phyloP scores from a whole-genome alignment of 2,113 vertebrate genomes.

The Noctilio leporinus region DNA sequence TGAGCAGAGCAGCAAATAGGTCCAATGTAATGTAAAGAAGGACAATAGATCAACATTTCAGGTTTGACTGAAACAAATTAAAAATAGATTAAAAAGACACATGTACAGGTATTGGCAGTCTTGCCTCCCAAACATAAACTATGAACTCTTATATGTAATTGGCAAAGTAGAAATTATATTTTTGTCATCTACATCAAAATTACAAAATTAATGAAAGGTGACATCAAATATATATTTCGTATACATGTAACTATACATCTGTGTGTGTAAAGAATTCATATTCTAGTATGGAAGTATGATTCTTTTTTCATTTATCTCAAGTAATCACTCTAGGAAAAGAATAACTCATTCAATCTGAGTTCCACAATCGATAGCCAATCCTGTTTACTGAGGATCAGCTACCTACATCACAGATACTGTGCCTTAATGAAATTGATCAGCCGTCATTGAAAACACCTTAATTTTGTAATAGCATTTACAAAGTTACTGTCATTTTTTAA shows the following conservation, averaged over 20 bases:
- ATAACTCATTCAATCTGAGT: neutral
- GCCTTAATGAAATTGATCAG: neutral
- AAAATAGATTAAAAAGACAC: conserved; percentile 35
- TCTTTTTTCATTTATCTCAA: neutral
- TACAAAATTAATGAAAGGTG: neutral
- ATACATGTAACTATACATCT: neutral
- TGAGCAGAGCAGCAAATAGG: neutral
- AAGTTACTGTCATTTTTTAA: neutral
- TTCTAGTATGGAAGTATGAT: neutral
- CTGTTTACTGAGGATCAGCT: neutral
- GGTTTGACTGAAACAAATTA: conserved; percentile 17
- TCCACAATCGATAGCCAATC: neutral
- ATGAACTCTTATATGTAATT: neutral
- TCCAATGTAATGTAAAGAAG: neutral
- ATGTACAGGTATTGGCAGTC: neutral
- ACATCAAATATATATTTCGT: neutral
- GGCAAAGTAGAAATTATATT: neutral
- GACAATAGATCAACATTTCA: neutral
- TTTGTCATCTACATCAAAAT: neutral
- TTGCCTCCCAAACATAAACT: neutral
- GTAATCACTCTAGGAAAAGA: neutral
- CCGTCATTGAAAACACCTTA: neutral
- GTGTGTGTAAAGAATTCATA: neutral
- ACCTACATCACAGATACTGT: neutral
- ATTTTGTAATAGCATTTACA: neutral